These are phyloP conservation scores for Tetramorium bicarinatum DNA, from an alignment of 2,888 invertebrate species.

Conservation along the genomic window DNA sequence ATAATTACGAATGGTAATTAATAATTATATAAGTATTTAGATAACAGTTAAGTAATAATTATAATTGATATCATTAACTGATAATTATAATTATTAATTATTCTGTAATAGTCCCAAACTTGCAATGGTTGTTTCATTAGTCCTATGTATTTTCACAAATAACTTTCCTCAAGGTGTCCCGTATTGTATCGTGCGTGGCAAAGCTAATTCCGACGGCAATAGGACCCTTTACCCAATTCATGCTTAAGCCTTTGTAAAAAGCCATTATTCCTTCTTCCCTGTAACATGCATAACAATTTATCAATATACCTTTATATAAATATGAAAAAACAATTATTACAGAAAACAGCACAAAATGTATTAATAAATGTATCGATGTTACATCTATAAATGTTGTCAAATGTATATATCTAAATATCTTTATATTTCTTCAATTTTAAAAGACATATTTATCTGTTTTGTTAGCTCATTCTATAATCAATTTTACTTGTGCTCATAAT, in stretches of 20 bases:
- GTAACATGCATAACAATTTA: slow-evolving; percentile 76
- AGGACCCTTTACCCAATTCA: slow-evolving; percentile 99
- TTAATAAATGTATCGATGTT: not conserved
- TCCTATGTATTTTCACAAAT: slow-evolving; percentile 49
- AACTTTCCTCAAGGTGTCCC: slow-evolving; percentile 88
- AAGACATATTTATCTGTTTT: not conserved
- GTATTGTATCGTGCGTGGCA: slow-evolving; percentile 95
- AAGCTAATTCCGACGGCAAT: slow-evolving; percentile 98
- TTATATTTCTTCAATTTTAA: not conserved
- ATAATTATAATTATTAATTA: slow-evolving; percentile 19
- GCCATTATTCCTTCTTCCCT: slow-evolving; percentile 97
- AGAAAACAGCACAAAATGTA: not conserved
- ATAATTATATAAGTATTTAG: slow-evolving; percentile 21
- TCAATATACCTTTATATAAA: not conserved
- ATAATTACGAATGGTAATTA: slow-evolving; percentile 46
- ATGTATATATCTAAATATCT: not conserved
- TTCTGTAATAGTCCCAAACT: not conserved
- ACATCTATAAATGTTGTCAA: not conserved
- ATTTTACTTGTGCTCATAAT: not conserved
- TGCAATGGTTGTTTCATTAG: slow-evolving; percentile 25
- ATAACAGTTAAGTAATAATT: slow-evolving; percentile 24
- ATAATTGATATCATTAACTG: slow-evolving; percentile 8
- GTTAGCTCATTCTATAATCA: not conserved
- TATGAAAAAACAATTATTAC: not conserved
- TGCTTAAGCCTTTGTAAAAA: slow-evolving; percentile 99